Base-by-base conservation (phyloP, 35 echinoderm and acorn worm species). In the Lytechinus pictus region DNA sequence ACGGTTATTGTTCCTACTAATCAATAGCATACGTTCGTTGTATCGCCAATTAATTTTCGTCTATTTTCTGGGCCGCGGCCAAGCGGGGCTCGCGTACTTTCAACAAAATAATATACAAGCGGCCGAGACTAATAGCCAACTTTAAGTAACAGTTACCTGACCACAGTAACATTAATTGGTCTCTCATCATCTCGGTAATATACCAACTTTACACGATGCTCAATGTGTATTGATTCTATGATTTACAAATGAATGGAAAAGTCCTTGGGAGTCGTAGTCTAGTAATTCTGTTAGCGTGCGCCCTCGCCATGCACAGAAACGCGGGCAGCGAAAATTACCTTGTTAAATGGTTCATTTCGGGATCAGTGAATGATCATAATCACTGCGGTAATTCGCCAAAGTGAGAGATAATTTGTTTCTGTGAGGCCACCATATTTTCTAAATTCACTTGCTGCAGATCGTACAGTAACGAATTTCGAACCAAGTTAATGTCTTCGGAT, bases 321-420 rank as follows among this genome's bases (percentile, higher is more conserved):
- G 33, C 33, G 14, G 66, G 66, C 66, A 27, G 16, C 19, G 4
- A 79, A 44, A 79, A 79, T 79, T 24, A 79, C 19, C 66, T 79
- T 79, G 66, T 79, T 79, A 79, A 79, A 79, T 79, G 8, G 21
- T 79, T 79, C 66, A 79, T 79, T 79, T 79, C 66, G 66, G 21
- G 66, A 79, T 6, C 66, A 79, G 12, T 24, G 66, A 79, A 79
- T 79, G 66, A 16, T n/a, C 4, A 79, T 79, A n/a, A 79, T 79
- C 66, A 79, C 66, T 16, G 66, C 66, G 66, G 19, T 79, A 79
- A 79, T 79, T 79, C 66, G 19, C 66, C 66, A 24, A 79, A 79
- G 66, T 79, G 66, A 79, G 66, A 79, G 66, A 79, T 79, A 16
- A 79, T 79, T 58, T 79, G 66, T 79, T 79, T 79, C 66, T 79